Base-by-base conservation (phyloP, 2,797 vertebrate species). In the Pipistrellus nathusii region DNA sequence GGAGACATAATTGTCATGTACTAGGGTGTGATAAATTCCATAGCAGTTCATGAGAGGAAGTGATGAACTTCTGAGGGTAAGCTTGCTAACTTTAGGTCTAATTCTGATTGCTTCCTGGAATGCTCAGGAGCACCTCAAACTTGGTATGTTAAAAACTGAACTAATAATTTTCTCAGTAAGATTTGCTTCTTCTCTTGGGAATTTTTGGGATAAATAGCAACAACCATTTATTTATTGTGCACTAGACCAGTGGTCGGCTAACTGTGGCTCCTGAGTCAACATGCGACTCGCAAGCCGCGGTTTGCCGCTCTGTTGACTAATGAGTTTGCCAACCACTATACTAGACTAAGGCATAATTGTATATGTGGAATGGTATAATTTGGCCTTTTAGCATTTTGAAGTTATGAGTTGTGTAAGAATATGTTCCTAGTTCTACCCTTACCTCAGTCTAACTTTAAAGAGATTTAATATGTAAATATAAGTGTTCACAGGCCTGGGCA, bases 341-440 rank as follows among this genome's bases (percentile, higher is more conserved):
- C 38, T 93, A 64, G 66, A 51, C 27, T 62, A 41, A 44, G 55
- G 30, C 25, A 25, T 87, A 76, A 12, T 21, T 87, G 23, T 71
- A 6, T 53, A 23, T 76, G 21, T 81, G 46, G 53, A 87, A 41
- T 80, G 68, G 21, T 81, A n/a, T 62, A 69, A 57, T 59, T 90
- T 64, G 59, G 9, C 41, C 68, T 17, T 76, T 78, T 69, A 91
- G 68, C 69, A 27, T 77, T 77, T 38, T 51, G 44, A 90, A 72
- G 64, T 73, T 89, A 85, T 10, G 25, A 88, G 17, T 27, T 88
- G 21, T 92, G 59, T 53, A 76, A 89, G 44, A 93, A 25, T 59
- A 59, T 90, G 32, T 66, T 84, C 7, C 53, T 46, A 59, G 30
- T 69, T 94, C 38, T 85, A 27, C 38, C 25, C 21, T 75, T 72